Base-by-base conservation (phyloP, 1,140 invertebrate genomes). In the Neuroterus valhalla region DNA sequence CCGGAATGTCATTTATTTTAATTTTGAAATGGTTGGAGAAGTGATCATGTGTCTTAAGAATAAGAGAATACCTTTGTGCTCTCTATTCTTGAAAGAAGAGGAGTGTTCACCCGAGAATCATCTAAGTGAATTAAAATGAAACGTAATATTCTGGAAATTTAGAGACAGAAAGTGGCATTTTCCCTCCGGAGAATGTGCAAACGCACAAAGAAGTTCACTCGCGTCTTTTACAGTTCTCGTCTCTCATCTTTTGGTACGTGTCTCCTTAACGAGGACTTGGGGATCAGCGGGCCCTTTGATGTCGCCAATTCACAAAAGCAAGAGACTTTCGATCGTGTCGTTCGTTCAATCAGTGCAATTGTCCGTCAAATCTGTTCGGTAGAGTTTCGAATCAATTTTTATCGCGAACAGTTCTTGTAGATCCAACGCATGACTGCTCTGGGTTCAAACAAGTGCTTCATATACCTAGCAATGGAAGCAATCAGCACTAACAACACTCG, bases 291-390 rank as follows among this genome's bases (percentile, higher is more conserved):
- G 72, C 81, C 75, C 79, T 84, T 85, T 85, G 83, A 85, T 78
- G 76, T 77, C 66, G 23, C 66, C 55, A 62, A 31, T 62, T 62
- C 55, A 23, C 23, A 62, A 62, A 62, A 26, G 55, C 14, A 62
- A 12, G 23, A 62, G 23, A 31, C 55, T 62, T 23, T 26, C 14
- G 55, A 62, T 62, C 55, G 55, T 62, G 55, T 62, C 55, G 38
- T 66, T 77, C 72, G 69, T 77, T 83, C 83, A 85, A 86, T 87
- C 81, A 81, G 79, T 79, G 80, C 84, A 87, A 87, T 87, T 85
- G 82, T 76, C 70, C 81, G 84, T 84, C 83, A 81, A 86, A 86
- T 86, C 83, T 81, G 74, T 75, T 81, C 74, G 50, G 55, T 50
- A n/a, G 48, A 68, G 42, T 73, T 38, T 68, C 70, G 72, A 86